Conservation (phyloP, 1,140 invertebrate species). For the Cyphomyrmex costatus region DNA sequence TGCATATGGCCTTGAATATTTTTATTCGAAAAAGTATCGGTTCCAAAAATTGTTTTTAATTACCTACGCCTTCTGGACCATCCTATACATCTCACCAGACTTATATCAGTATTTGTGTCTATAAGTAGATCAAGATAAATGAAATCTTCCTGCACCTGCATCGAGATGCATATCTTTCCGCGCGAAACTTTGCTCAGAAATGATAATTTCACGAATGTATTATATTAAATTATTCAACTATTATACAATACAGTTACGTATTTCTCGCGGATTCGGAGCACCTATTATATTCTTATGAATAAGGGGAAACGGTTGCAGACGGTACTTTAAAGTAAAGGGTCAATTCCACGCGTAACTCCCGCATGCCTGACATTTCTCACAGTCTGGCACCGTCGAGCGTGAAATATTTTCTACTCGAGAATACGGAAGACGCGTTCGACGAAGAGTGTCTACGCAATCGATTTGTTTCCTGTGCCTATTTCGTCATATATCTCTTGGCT, state of each 20-base stretch:
- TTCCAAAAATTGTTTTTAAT: background rate
- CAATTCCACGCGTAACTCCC: constrained; percentile 38
- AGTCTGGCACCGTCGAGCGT: constrained; percentile 53
- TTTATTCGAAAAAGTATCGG: background rate
- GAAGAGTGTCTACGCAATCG: constrained; percentile 37
- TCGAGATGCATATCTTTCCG: background rate
- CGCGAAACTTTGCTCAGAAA: background rate
- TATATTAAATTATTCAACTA: constrained; percentile 22
- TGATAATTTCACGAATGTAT: constrained; percentile 24
- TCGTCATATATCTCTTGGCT: constrained; percentile 36
- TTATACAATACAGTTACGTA: constrained; percentile 30
- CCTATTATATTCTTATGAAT: background rate
- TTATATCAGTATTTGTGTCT: background rate
- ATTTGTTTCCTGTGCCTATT: constrained; percentile 21
- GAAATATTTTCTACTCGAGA: constrained; percentile 41
- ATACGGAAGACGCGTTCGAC: constrained; percentile 43
- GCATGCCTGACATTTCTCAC: constrained; percentile 33
- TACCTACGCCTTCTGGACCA: background rate
- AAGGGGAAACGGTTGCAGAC: constrained; percentile 7
- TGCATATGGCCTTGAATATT: background rate
- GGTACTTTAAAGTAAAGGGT: constrained; percentile 52
- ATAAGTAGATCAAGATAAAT: constrained; percentile 17
- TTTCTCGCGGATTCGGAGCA: constrained; percentile 33
- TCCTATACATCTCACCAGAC: background rate
- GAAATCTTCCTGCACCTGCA: background rate